Percentiles rank a stretch among this genome's conserved stretches.
Conservation (phyloP, 2,797 vertebrate species). For the Serranus cabrilla region DNA sequence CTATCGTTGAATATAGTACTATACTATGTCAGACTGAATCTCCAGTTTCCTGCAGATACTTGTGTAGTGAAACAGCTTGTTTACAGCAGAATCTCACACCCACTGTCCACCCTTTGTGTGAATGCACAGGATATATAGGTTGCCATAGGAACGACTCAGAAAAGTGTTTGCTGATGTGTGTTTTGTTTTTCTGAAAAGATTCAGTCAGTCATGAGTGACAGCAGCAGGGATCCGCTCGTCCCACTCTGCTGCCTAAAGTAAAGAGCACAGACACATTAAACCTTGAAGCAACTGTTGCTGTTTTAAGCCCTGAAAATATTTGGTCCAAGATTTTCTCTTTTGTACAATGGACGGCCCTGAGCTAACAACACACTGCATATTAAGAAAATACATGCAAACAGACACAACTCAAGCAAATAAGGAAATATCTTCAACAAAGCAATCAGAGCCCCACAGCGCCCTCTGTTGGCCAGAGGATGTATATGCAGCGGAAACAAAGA, state of each 20-base stretch:
- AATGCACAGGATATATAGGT: slow-evolving; percentile 50
- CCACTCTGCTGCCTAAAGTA: neutral
- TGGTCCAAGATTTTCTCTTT: too few species aligned
- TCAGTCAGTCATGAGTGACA: neutral
- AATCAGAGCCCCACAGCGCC: too few species aligned
- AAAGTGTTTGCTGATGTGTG: neutral
- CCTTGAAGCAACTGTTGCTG: slow-evolving; percentile 1
- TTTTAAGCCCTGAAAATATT: neutral
- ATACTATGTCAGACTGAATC: neutral
- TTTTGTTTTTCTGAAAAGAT: slow-evolving; percentile 23
- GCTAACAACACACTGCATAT: too few species aligned
- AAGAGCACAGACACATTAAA: slow-evolving; percentile 3
- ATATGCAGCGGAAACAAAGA: too few species aligned
- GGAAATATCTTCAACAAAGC: too few species aligned
- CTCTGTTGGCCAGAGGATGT: too few species aligned
- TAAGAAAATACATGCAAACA: too few species aligned
- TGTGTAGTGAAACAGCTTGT: slow-evolving; percentile 3
- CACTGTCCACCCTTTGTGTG: slow-evolving; percentile 21
- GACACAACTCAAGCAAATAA: too few species aligned
- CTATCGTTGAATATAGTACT: too few species aligned
- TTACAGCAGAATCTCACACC: slow-evolving; percentile 2
- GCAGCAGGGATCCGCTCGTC: slow-evolving; percentile 4
- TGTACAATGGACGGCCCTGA: too few species aligned
- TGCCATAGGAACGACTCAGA: slow-evolving; percentile 55
- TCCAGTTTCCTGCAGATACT: neutral